These are phyloP conservation scores for Eurois occulta DNA, from an alignment of 2,888 invertebrate species.

Conservation along the genomic window DNA sequence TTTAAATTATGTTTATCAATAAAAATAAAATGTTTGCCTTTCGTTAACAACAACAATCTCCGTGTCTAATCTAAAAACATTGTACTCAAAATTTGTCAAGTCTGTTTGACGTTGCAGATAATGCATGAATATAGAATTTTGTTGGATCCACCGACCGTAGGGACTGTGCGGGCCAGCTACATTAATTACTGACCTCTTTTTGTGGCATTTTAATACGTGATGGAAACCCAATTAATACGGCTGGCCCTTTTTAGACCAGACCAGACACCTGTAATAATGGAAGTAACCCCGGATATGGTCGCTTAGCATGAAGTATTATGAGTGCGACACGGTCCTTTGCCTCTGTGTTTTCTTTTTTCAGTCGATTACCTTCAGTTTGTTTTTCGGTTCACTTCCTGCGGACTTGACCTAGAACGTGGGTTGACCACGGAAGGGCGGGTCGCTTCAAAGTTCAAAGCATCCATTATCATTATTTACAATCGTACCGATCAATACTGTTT, in stretches of 20 bases:
- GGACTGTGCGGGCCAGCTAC: conserved; percentile 25
- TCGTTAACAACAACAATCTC: neutral
- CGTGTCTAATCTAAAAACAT: conserved; percentile 1
- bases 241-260: conserved; percentile 20
- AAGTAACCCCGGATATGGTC: neutral
- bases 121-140: conserved; percentile 37
- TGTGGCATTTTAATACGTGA: conserved; percentile 9
- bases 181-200: conserved; percentile 43
- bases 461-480: conserved; percentile 34
- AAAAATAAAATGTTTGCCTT: neutral
- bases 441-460: conserved; percentile 35
- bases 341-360: conserved; percentile 7
- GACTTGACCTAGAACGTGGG: conserved; percentile 47
- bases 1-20: neutral
- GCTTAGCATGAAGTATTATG: neutral
- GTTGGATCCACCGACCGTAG: neutral
- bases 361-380: conserved; percentile 1
- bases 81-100: neutral
- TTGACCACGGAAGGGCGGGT: conserved; percentile 36
- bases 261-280: conserved; percentile 14
- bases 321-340: neutral
- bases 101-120: conserved; percentile 16
- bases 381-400: conserved; percentile 18
- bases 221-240: conserved; percentile 35
- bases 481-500: conserved; percentile 21